Conservation (phyloP, 2,113 vertebrate species). For the Danio rerio region GRCz12tu NC_133177.1:44162501-44163000, state of each 20-base stretch:
- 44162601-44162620: too few species aligned
- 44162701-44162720: not conserved
- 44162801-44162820: not conserved
- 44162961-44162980: not conserved
- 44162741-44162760: conserved; percentile 4
- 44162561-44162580: too few species aligned
- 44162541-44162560: too few species aligned
- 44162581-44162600: too few species aligned
- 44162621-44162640: not conserved
- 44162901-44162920: conserved; percentile 44
- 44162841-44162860: conserved; percentile 33
- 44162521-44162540: too few species aligned
- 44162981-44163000: conserved; percentile 15
- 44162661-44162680: not conserved
- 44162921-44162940: conserved; percentile 8
- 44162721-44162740: conserved; percentile 13
- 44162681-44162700: not conserved
- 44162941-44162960: conserved; percentile 2
- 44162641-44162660: not conserved
- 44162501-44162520: too few species aligned
- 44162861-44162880: conserved; percentile 43
- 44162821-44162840: conserved; percentile 16
- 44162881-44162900: conserved; percentile 29
- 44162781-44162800: conserved; percentile 1
- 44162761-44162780: conserved; percentile 10